These are phyloP conservation scores for Colistium nudipinnis DNA, from an alignment of 2,113 vertebrate species.

Conservation along the genomic window DNA sequence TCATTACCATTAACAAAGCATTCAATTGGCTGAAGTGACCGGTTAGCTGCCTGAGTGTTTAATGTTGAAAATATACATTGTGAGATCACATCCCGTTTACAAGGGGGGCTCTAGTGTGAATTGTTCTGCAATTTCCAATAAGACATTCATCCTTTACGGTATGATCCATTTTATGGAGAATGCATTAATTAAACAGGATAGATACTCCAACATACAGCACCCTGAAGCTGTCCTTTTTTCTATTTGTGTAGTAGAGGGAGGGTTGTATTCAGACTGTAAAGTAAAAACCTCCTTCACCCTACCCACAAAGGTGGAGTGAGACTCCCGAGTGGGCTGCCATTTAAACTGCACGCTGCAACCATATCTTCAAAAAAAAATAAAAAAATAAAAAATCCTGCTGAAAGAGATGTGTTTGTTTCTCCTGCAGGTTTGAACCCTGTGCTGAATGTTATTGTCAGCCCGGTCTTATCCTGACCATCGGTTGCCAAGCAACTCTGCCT, in stretches of 20 bases:
- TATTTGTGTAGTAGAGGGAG: conserved; percentile 8
- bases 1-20: conserved; percentile 54
- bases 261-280: background rate
- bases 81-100: background rate
- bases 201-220: background rate
- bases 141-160: background rate
- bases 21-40: conserved; percentile 43
- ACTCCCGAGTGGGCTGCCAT: conserved; percentile 63
- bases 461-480: conserved; percentile 68
- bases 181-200: background rate
- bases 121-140: accelerated
- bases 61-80: background rate
- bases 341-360: conserved; percentile 41
- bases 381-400: conserved; percentile 55
- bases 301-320: conserved; percentile 9
- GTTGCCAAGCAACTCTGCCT: conserved; percentile 83
- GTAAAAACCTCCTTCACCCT: conserved; percentile 9
- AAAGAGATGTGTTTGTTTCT: conserved; percentile 67
- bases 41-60: conserved; percentile 30
- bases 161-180: background rate
- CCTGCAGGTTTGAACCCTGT: conserved; percentile 73
- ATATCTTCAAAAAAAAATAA: conserved; percentile 50
- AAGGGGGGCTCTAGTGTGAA: background rate
- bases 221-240: background rate
- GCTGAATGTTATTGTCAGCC: conserved; percentile 72